phyloP scores from a whole-genome alignment of 2,113 vertebrate species.

The Pleuronectes platessa region DNA sequence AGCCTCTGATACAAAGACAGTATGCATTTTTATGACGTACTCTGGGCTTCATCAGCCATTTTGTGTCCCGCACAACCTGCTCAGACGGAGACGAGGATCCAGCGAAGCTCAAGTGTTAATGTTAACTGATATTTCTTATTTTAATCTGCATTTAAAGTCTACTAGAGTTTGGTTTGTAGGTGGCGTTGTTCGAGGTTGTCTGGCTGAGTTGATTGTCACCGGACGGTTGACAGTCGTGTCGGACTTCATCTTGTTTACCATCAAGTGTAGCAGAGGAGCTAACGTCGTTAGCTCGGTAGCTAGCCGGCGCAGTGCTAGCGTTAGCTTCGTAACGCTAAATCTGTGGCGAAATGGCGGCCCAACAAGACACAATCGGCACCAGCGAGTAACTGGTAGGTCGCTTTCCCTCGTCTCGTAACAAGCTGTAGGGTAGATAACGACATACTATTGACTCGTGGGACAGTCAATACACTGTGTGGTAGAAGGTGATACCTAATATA shows the following conservation, averaged over 20 bases:
- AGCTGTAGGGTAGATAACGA: rapidly evolving
- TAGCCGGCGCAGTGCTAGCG: constrained; percentile 15
- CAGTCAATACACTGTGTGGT: background rate
- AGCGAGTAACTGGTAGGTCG: constrained; percentile 78
- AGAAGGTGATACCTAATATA: no score
- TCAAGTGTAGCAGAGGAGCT: constrained; percentile 18
- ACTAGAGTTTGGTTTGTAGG: background rate
- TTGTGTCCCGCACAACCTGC: constrained; percentile 50
- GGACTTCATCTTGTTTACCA: constrained; percentile 60
- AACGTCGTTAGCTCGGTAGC: constrained; percentile 40
- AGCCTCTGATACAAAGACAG: background rate
- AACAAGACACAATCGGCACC: constrained; percentile 76
- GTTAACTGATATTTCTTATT: background rate
- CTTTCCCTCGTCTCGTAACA: background rate
- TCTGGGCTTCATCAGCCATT: constrained; percentile 66
- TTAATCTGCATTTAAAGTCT: background rate
- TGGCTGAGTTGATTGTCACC: background rate
- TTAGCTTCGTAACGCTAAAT: constrained; percentile 37
- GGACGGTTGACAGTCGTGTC: background rate
- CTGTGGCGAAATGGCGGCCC: constrained; percentile 84
- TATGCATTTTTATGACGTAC: background rate
- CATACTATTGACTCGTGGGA: no score
- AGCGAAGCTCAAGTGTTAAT: background rate
- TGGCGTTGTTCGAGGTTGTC: rapidly evolving
- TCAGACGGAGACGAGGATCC: constrained; percentile 9